phyloP scores from a whole-genome alignment of 2,797 vertebrate genomes.

The Tokudaia tokunoshimensis region DNA sequence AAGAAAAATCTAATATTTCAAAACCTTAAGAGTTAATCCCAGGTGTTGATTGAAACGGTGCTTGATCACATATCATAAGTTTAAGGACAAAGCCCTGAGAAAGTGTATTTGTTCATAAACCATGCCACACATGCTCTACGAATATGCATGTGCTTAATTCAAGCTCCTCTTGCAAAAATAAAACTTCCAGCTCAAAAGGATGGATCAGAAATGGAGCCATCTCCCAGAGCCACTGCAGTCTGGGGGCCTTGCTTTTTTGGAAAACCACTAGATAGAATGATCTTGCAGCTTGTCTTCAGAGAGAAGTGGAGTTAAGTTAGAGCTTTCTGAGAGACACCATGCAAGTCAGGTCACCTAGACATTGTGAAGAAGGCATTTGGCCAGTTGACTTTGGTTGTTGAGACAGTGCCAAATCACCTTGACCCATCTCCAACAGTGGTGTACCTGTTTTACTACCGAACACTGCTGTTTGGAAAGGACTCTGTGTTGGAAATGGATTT shows the following conservation, averaged over 20 bases:
- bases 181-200: neutral
- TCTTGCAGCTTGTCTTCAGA: neutral
- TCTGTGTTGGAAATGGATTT: neutral
- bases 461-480: slow-evolving; percentile 25
- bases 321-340: neutral
- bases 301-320: neutral
- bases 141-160: neutral
- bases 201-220: neutral
- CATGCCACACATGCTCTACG: neutral
- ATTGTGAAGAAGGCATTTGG: neutral
- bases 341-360: neutral
- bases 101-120: neutral
- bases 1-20: neutral
- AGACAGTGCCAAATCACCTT: neutral
- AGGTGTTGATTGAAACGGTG: neutral
- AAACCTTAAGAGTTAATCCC: slow-evolving; percentile 4
- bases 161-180: neutral
- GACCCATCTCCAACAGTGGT: neutral
- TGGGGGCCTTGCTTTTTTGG: too few relatives aligned
- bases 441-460: slow-evolving; percentile 3
- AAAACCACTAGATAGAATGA: neutral
- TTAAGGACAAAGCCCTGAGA: neutral
- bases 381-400: neutral
- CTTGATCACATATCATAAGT: neutral
- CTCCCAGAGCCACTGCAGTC: neutral